Conservation (phyloP, 2,113 vertebrate genomes). For the Psephotus haematonotus region DNA sequence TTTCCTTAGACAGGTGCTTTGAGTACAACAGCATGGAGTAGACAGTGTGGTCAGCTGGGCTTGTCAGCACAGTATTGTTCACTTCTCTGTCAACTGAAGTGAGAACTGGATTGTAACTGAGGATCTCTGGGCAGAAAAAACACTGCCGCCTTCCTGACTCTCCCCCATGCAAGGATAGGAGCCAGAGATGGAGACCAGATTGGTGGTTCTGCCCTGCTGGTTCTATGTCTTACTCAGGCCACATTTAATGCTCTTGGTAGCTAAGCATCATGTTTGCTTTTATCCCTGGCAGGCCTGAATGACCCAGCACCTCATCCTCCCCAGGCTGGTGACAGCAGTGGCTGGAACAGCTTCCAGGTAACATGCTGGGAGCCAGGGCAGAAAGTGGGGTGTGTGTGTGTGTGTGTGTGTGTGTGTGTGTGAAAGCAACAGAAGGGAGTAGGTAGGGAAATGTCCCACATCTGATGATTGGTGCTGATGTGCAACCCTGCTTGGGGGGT, state of each 20-base stretch:
- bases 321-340: constrained; percentile 77
- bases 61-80: neutral
- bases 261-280: neutral
- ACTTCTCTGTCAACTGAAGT: neutral
- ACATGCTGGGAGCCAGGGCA: neutral
- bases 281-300: constrained; percentile 79
- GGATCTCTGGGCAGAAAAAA: neutral
- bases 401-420: no score
- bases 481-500: neutral
- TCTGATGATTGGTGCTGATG: neutral
- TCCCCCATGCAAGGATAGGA: neutral
- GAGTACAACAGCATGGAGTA: neutral
- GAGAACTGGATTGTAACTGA: neutral
- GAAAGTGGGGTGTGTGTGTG: no score
- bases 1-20: neutral
- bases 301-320: constrained; percentile 77
- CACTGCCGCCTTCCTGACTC: neutral
- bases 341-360: constrained; percentile 94
- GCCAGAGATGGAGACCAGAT: neutral
- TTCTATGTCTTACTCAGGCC: neutral
- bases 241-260: neutral
- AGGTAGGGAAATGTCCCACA: neutral
- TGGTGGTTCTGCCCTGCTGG: neutral
- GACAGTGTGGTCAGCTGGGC: neutral
- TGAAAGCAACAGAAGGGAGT: neutral